Evolutionary conservation across 2,888 invertebrate genomes (phyloP).

Genomic region (Catocala nupta): DNA sequence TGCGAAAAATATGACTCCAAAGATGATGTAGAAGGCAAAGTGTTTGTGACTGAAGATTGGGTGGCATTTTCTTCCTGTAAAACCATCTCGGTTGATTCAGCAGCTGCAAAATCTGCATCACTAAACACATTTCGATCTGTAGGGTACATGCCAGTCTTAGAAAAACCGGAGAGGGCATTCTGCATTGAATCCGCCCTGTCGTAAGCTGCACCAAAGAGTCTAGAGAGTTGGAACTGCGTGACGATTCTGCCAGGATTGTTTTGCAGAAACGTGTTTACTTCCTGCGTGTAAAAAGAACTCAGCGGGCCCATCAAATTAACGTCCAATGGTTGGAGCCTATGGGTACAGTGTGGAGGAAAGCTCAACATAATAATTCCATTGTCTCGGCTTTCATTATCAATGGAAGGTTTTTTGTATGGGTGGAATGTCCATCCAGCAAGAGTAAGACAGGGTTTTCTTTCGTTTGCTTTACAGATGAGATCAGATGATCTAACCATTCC

Average conservation of each 20-base stretch:
- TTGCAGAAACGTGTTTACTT: neutral
- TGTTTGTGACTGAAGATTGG: neutral
- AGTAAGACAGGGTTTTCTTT: constrained; percentile 9
- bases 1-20: too few relatives aligned
- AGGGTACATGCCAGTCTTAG: constrained; percentile 2
- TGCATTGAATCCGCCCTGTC: neutral
- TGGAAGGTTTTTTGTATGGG: constrained; percentile 7
- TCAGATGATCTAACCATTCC: constrained; percentile 16
- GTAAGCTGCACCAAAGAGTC: constrained; percentile 11
- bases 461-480: neutral
- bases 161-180: constrained; percentile 6
- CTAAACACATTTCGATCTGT: constrained; percentile 1
- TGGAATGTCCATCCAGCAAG: constrained; percentile 8
- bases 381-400: constrained; percentile 6
- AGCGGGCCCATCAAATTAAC: constrained; percentile 6
- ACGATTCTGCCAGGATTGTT: constrained; percentile 5
- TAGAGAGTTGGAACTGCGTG: constrained; percentile 4
- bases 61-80: too few relatives aligned
- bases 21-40: too few relatives aligned
- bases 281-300: constrained; percentile 4
- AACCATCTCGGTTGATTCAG: constrained; percentile 1
- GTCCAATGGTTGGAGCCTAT: constrained; percentile 4
- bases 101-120: neutral
- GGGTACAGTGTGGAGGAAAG: neutral
- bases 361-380: constrained; percentile 4